Percentiles rank a stretch among this genome's conserved stretches.
These are phyloP conservation scores for Dipodomys merriami DNA, from an alignment of 2,113 vertebrate genomes.

Conservation along the genomic window DNA sequence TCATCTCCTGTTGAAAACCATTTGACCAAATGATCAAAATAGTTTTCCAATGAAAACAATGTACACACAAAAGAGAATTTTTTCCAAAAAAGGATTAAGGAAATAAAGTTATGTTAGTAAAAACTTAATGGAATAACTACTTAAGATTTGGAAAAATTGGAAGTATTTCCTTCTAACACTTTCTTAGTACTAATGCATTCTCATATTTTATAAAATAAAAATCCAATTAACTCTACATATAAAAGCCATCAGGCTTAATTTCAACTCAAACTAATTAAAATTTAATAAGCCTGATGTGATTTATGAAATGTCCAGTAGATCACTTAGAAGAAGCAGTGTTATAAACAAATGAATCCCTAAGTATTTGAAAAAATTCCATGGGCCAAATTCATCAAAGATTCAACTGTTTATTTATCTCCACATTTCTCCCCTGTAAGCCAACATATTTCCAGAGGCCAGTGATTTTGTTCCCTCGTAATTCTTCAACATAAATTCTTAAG, in stretches of 20 bases:
- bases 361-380: neutral
- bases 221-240: slow-evolving; percentile 12
- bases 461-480: neutral
- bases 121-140: neutral
- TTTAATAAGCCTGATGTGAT: neutral
- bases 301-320: neutral
- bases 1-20: neutral
- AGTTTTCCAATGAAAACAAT: neutral
- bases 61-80: neutral
- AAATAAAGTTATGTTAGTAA: slow-evolving; percentile 36
- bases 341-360: slow-evolving; percentile 18
- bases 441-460: neutral
- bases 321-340: slow-evolving; percentile 14
- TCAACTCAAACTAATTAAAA: neutral
- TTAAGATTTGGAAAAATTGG: slow-evolving; percentile 28
- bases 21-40: neutral
- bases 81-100: neutral
- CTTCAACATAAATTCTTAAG: neutral
- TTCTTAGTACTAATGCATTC: neutral
- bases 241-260: slow-evolving; percentile 10
- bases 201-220: slow-evolving; percentile 30
- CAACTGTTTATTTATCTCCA: neutral
- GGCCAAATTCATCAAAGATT: slow-evolving; percentile 22
- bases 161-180: slow-evolving; percentile 45
- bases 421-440: neutral